Base-by-base conservation (phyloP, 53 echinoderm and acorn worm genomes). In the Mesocentrotus franciscanus region DNA sequence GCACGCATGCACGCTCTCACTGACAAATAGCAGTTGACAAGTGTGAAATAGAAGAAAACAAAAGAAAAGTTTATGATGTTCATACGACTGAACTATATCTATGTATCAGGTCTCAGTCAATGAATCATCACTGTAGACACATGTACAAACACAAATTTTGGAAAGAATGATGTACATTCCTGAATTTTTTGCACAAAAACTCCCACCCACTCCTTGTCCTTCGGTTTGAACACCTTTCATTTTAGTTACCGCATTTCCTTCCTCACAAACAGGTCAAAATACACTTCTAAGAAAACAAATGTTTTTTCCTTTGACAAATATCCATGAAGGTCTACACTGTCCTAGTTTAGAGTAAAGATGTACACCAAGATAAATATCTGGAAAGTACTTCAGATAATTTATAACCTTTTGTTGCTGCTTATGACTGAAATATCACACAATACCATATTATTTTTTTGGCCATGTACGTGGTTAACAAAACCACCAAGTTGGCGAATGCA, bases 211-310 rank as follows among this genome's bases (percentile, higher is more conserved):
- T 18, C 12, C 1, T 0, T 42, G 18, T 33, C 20, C 42, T 81
- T 36, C 1, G 0, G 13, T 39, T 8, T 26, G 72, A 79, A 35
- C 27, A 81, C 36, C 81, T 81, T 81, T 9, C 81, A 20, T 33
- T 81, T 20, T 20, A 34, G n/a, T 16, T 15, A 81, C 79, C 32
- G 10, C 29, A 30, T 4, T 74, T 27, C 74, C 11, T 30, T 74
- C 32, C 18, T 8, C 14, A 29, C 42, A 42, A 81, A 81, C 4
- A 81, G 36, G 81, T 81, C 81, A 42, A 81, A 81, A 16, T 20
- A 81, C 36, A 39, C 81, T 81, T 79, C n/a, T 81, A 42, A 36
- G 81, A 81, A 74, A 74, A 74, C 32, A 74, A 74, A 36, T 81
- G 18, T 81, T 42, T 42, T 81, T 9, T 17, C 16, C 36, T 42